Conservation (phyloP, 2,888 invertebrate species). For the Fragum whitleyi region DNA sequence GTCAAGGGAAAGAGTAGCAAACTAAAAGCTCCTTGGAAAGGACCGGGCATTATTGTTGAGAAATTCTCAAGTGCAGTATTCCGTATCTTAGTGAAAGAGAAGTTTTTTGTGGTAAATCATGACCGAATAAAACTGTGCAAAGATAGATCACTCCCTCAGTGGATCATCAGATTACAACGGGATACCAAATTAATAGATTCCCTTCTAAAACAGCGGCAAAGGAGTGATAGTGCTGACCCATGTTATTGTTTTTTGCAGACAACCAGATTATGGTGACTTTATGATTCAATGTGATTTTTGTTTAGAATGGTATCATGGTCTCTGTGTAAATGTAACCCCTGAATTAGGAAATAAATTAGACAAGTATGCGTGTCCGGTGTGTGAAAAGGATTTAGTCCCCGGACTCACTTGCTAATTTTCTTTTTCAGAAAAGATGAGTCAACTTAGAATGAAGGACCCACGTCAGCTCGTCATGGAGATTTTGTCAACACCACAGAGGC, state of each 20-base stretch:
- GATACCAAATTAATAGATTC: neutral
- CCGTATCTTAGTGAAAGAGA: constrained; percentile 26
- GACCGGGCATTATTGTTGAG: constrained; percentile 42
- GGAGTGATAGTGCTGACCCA: neutral
- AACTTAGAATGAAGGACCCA: neutral
- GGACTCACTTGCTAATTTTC: constrained; percentile 4
- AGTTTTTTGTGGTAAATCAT: constrained; percentile 38
- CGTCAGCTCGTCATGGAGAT: neutral
- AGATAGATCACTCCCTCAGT: constrained; percentile 29
- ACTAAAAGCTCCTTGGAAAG: constrained; percentile 52
- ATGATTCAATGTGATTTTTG: constrained; percentile 25
- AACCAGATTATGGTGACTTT: neutral
- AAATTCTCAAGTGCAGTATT: constrained; percentile 41
- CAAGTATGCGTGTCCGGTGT: neutral
- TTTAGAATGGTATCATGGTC: constrained; percentile 23
- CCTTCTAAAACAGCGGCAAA: neutral
- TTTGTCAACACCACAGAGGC: neutral
- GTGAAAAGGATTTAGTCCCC: neutral
- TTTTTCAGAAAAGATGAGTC: neutral
- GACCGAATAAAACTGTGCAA: constrained; percentile 40
- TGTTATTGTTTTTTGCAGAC: neutral
- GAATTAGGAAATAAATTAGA: neutral
- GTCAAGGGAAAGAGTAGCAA: too few species aligned
- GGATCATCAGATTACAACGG: constrained; percentile 10
- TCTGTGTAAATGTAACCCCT: neutral